These are phyloP conservation scores for Therioaphis trifolii DNA, from an alignment of 2,888 invertebrate genomes.

Conservation along the genomic window DNA sequence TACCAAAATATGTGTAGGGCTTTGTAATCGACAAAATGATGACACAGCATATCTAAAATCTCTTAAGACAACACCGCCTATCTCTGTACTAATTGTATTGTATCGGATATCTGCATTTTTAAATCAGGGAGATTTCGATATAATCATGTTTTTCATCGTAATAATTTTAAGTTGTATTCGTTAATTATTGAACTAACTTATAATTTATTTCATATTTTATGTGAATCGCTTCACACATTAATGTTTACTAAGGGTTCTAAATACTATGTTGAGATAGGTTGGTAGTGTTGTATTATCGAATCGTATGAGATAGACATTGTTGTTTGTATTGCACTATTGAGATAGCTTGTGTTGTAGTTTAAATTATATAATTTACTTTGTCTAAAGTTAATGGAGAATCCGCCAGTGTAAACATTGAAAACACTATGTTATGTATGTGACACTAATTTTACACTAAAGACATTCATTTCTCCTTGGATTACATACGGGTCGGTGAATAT, in stretches of 20 bases:
- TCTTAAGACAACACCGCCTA: neutral
- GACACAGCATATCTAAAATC: conserved; percentile 5
- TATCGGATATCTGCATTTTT: conserved; percentile 1
- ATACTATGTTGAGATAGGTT: conserved; percentile 1
- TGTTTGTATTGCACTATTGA: conserved; percentile 15
- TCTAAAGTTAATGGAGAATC: too few species aligned
- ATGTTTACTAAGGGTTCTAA: neutral
- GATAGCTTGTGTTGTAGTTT: conserved; percentile 31
- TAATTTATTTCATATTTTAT: conserved; percentile 26
- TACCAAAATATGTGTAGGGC: too few species aligned
- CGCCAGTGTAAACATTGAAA: too few species aligned
- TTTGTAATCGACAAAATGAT: conserved; percentile 1
- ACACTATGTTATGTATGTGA: too few species aligned
- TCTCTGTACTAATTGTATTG: conserved; percentile 11
- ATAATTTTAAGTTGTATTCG: conserved; percentile 10
- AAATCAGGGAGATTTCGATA: neutral
- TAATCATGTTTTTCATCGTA: conserved; percentile 12
- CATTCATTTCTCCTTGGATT: too few species aligned
- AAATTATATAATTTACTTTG: conserved; percentile 22
- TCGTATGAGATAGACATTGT: conserved; percentile 24
- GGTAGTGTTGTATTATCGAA: conserved; percentile 12
- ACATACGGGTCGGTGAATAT: too few species aligned
- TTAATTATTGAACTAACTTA: conserved; percentile 15
- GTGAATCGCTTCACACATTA: neutral
- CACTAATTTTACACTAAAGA: too few species aligned